Evolutionary conservation across 2,113 vertebrate genomes (phyloP).

Genomic region (Brachyhypopomus occidentalis): DNA sequence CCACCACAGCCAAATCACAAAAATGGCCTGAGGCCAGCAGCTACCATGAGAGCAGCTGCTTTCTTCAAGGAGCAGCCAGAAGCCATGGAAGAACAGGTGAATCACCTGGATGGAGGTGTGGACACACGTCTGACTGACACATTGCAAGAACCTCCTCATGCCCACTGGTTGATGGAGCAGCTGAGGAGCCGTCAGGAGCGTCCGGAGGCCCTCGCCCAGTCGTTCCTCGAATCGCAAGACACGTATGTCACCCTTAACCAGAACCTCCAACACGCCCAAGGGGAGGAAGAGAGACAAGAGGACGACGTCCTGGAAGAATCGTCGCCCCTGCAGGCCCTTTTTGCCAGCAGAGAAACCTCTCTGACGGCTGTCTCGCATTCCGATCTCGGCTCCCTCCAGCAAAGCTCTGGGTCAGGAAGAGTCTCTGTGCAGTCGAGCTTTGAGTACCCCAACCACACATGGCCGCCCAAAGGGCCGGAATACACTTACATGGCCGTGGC

Average conservation of each 20-base stretch:
- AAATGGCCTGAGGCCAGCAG: constrained; percentile 54
- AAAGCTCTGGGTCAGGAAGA: constrained; percentile 64
- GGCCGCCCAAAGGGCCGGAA: constrained; percentile 65
- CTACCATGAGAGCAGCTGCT: background rate
- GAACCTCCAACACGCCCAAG: constrained; percentile 50
- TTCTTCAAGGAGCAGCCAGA: constrained; percentile 33
- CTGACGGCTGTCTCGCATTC: constrained; percentile 63
- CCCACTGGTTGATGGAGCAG: constrained; percentile 65
- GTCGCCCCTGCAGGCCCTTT: constrained; percentile 65
- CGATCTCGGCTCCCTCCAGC: constrained; percentile 68
- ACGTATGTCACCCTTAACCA: constrained; percentile 79
- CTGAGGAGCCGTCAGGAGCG: constrained; percentile 59
- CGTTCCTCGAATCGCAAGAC: constrained; percentile 71
- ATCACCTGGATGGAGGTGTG: constrained; percentile 5
- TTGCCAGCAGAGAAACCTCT: constrained; percentile 55
- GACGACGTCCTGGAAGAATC: constrained; percentile 64
- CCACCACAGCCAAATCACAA: constrained; percentile 53
- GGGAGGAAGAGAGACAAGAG: constrained; percentile 28
- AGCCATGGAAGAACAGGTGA: constrained; percentile 26
- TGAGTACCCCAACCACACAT: constrained; percentile 75
- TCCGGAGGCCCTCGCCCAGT: constrained; percentile 53
- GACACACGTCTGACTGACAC: constrained; percentile 33
- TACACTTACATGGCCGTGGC: constrained; percentile 81
- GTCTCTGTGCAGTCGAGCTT: constrained; percentile 75
- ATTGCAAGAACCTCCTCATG: constrained; percentile 49